Evolutionary conservation across 2,113 vertebrate genomes (phyloP).

Genomic region (Procavia capensis): DNA sequence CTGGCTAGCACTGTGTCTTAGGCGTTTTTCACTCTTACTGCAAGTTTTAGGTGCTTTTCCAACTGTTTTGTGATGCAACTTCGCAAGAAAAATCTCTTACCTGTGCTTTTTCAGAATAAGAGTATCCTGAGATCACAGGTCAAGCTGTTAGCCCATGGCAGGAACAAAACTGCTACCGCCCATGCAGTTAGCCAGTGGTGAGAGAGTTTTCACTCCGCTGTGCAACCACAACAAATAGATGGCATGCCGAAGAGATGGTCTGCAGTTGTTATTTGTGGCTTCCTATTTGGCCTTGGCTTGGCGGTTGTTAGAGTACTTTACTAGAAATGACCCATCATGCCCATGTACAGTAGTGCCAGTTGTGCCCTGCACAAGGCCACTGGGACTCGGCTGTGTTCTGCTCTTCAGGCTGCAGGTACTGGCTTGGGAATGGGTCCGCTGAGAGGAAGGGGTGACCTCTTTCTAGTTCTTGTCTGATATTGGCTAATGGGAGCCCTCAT

Average conservation of each 20-base stretch:
- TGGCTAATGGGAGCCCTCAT: background rate
- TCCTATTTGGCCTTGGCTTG: background rate
- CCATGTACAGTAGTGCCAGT: background rate
- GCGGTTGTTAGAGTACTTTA: background rate
- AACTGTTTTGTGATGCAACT: background rate
- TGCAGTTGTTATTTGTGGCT: background rate
- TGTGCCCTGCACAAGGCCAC: too few relatives aligned
- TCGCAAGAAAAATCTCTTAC: background rate
- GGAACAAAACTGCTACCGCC: background rate
- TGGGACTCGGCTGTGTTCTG: background rate
- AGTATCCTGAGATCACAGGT: constrained; percentile 10
- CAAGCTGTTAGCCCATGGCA: background rate
- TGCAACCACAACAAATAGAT: background rate
- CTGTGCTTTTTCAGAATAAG: background rate
- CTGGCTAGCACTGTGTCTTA: background rate
- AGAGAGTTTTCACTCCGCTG: background rate
- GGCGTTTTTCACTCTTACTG: background rate
- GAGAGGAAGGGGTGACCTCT: too few relatives aligned
- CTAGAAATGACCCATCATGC: background rate
- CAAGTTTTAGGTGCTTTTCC: background rate
- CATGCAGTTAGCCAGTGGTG: background rate
- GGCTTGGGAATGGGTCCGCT: background rate
- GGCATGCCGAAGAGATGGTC: background rate
- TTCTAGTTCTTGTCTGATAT: background rate
- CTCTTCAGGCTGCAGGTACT: too few relatives aligned